Evolutionary conservation across 2,888 invertebrate genomes (phyloP).

Genomic region (Caenorhabditis plicata): DNA sequence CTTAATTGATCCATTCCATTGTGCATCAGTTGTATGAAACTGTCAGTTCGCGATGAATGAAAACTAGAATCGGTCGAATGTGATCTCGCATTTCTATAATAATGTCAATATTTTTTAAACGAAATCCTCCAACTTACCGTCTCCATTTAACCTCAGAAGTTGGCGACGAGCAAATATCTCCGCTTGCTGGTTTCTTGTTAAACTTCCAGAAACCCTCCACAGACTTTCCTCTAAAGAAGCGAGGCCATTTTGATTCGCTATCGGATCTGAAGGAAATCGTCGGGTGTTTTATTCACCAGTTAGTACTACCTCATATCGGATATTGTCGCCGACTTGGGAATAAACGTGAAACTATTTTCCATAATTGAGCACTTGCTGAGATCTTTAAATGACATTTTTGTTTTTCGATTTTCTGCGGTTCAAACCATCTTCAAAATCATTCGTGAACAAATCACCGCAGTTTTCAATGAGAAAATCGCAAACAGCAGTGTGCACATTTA

Average conservation of each 20-base stretch:
- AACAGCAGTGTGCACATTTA: slow-evolving; percentile 54
- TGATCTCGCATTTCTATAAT: slow-evolving; percentile 26
- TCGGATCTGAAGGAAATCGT: slow-evolving; percentile 19
- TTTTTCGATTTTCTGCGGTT: no score
- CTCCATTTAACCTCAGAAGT: slow-evolving; percentile 40
- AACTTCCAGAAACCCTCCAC: slow-evolving; percentile 51
- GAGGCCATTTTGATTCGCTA: slow-evolving; percentile 38
- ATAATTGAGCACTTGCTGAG: neutral
- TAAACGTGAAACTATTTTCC: slow-evolving; percentile 30
- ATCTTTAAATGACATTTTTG: neutral
- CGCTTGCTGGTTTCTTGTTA: slow-evolving; percentile 28
- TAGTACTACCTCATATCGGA: slow-evolving; percentile 32
- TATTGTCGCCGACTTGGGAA: slow-evolving; percentile 43
- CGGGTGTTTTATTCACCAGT: neutral
- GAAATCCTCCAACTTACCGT: slow-evolving; percentile 2
- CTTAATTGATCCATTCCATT: slow-evolving; percentile 52
- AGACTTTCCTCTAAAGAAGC: slow-evolving; percentile 48
- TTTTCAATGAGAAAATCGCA: slow-evolving; percentile 53
- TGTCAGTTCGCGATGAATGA: slow-evolving; percentile 41
- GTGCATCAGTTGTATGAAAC: slow-evolving; percentile 49
- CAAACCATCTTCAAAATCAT: slow-evolving; percentile 24
- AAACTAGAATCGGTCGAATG: slow-evolving; percentile 47
- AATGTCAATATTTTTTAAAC: neutral
- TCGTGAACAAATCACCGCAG: slow-evolving; percentile 34
- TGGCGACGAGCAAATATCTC: slow-evolving; percentile 20